Conservation (phyloP, 2,113 vertebrate genomes). For the Varanus salvator region DNA sequence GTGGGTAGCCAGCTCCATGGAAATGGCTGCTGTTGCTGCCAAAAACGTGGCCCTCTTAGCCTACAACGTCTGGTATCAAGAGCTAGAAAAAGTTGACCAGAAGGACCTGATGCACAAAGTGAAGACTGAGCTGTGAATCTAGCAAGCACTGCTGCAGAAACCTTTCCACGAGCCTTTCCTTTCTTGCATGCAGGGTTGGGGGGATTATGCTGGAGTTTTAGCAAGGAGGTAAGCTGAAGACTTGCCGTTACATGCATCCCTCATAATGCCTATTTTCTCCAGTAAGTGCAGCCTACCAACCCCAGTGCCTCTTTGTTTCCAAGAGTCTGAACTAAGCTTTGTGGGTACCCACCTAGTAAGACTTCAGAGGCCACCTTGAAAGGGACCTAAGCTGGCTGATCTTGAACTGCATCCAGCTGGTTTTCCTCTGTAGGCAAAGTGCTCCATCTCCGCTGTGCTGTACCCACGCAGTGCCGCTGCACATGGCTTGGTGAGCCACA, state of each 20-base stretch:
- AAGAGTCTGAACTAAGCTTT: constrained; percentile 14
- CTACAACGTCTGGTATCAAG: constrained; percentile 93
- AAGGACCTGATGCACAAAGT: constrained; percentile 96
- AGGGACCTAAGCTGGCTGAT: constrained; percentile 11
- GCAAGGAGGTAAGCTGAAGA: constrained; percentile 18
- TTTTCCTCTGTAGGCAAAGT: background rate
- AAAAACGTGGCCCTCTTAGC: constrained; percentile 96
- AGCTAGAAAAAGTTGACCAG: constrained; percentile 94
- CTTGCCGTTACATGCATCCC: background rate
- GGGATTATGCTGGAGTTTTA: constrained; percentile 28
- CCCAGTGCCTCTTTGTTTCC: background rate
- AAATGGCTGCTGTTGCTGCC: constrained; percentile 92
- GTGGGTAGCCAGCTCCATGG: constrained; percentile 95
- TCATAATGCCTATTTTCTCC: background rate
- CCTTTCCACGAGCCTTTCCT: background rate
- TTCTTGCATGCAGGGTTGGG: constrained; percentile 39
- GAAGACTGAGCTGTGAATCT: constrained; percentile 92
- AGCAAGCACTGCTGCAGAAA: fast-evolving
- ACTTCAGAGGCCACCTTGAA: background rate
- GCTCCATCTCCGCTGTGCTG: background rate
- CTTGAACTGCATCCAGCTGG: background rate
- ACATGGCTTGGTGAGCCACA: background rate
- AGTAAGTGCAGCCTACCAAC: constrained; percentile 44
- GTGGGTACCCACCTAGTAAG: background rate
- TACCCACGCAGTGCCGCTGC: background rate